Percentiles rank a stretch among this genome's conserved stretches.
Evolutionary conservation across 2,888 invertebrate genomes (phyloP).

Genomic region (Venustoraphidia nigricollis): DNA sequence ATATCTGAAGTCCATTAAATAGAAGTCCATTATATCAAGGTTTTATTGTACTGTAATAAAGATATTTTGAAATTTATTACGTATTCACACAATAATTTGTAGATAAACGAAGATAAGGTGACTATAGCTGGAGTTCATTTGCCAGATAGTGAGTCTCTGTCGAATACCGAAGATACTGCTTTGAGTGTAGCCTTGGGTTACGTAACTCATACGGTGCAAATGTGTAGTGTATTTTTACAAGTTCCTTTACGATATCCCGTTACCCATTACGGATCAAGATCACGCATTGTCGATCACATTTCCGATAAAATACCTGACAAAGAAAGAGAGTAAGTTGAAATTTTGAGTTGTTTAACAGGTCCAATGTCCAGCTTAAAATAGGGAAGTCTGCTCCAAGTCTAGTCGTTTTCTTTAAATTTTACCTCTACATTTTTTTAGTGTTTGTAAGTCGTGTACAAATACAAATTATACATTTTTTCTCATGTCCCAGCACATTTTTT

Average conservation of each 20-base stretch:
- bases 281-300: conserved; percentile 65
- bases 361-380: too few species aligned
- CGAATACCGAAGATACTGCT: conserved; percentile 44
- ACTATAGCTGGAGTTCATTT: conserved; percentile 52
- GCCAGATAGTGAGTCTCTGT: conserved; percentile 50
- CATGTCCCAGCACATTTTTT: too few species aligned
- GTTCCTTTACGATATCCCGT: conserved; percentile 77
- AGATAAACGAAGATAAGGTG: conserved; percentile 34
- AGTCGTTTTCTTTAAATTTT: too few species aligned
- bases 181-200: conserved; percentile 78
- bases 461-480: too few species aligned
- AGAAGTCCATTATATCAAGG: too few species aligned
- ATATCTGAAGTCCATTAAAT: too few species aligned
- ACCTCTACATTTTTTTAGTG: too few species aligned
- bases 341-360: background rate
- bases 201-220: conserved; percentile 66
- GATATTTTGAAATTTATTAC: too few species aligned
- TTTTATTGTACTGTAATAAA: too few species aligned
- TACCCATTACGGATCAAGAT: conserved; percentile 64
- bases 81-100: conserved; percentile 6
- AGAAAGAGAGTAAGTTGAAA: conserved; percentile 40
- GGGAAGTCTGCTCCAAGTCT: too few species aligned
- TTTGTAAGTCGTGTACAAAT: too few species aligned
- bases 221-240: conserved; percentile 69
- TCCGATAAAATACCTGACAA: conserved; percentile 49